Evolutionary conservation across 1,140 invertebrate genomes (phyloP).

Genomic region (Pentalonia nigronervosa): DNA sequence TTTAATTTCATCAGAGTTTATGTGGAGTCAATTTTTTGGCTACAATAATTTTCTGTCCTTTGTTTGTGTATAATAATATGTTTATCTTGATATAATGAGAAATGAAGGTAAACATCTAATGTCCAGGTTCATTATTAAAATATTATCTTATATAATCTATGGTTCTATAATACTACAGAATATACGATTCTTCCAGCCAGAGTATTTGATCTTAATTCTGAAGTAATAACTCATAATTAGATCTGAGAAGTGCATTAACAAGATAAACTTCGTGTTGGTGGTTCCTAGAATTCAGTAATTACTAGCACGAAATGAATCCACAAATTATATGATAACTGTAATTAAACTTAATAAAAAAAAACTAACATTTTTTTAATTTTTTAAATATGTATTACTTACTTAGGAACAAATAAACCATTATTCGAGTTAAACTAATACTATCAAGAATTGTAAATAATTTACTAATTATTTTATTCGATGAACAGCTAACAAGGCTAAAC

Average conservation of each 20-base stretch:
- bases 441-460: background rate
- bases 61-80: background rate
- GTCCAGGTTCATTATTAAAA: background rate
- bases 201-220: background rate
- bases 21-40: background rate
- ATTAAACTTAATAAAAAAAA: background rate
- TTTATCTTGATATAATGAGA: background rate
- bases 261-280: background rate
- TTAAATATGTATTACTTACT: background rate
- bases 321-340: background rate
- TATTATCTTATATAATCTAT: background rate
- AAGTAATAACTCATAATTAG: background rate
- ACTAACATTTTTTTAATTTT: background rate
- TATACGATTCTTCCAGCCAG: background rate
- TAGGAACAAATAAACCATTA: background rate
- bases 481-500: background rate
- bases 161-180: background rate
- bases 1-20: background rate
- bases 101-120: background rate
- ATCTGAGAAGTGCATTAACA: background rate
- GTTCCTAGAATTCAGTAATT: background rate
- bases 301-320: background rate
- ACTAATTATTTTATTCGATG: constrained; percentile 16
- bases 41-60: background rate
- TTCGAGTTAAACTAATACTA: background rate